A percentile compares a stretch with the other conserved stretches of the same genome.
phyloP scores from a whole-genome alignment of 1,140 invertebrate genomes.

The Drosophila pseudoananassae region DNA sequence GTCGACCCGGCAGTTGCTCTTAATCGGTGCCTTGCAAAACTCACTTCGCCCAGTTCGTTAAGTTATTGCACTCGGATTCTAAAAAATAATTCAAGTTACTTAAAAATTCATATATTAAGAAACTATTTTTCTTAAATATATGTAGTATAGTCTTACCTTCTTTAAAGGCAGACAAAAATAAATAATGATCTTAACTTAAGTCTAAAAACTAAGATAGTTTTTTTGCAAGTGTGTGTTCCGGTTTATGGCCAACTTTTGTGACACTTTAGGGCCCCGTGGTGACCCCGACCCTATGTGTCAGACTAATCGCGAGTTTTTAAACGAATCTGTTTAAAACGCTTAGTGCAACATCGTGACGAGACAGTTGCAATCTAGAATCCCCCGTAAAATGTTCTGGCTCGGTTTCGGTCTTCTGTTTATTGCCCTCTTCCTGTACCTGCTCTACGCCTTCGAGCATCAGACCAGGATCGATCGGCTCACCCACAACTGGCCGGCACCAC shows the following conservation, averaged over 20 bases:
- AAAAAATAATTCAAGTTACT: not conserved
- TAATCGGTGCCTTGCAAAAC: slow-evolving; percentile 44
- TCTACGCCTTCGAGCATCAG: slow-evolving; percentile 40
- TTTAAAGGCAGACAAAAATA: no score
- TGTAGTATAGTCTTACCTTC: no score
- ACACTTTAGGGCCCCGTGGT: slow-evolving; percentile 18
- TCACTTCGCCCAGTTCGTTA: slow-evolving; percentile 4
- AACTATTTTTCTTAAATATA: not conserved
- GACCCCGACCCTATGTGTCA: slow-evolving; percentile 21
- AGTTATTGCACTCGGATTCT: slow-evolving; percentile 3
- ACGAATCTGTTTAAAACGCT: slow-evolving; percentile 48
- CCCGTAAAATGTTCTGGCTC: slow-evolving; percentile 40
- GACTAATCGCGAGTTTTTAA: not conserved
- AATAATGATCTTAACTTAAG: no score
- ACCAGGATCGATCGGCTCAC: slow-evolving; percentile 48
- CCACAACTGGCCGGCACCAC: slow-evolving; percentile 62
- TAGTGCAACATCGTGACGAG: slow-evolving; percentile 10
- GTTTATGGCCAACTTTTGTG: slow-evolving; percentile 21
- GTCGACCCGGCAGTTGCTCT: slow-evolving; percentile 41
- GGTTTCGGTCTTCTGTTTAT: slow-evolving; percentile 18
- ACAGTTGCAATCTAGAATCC: slow-evolving; percentile 38
- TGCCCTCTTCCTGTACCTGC: slow-evolving; percentile 25
- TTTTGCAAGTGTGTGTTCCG: slow-evolving; percentile 12
- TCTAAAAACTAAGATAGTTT: not conserved
- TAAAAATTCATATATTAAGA: no score